Conservation (phyloP, 2,113 vertebrate species). For the Regulus satrapa region DNA sequence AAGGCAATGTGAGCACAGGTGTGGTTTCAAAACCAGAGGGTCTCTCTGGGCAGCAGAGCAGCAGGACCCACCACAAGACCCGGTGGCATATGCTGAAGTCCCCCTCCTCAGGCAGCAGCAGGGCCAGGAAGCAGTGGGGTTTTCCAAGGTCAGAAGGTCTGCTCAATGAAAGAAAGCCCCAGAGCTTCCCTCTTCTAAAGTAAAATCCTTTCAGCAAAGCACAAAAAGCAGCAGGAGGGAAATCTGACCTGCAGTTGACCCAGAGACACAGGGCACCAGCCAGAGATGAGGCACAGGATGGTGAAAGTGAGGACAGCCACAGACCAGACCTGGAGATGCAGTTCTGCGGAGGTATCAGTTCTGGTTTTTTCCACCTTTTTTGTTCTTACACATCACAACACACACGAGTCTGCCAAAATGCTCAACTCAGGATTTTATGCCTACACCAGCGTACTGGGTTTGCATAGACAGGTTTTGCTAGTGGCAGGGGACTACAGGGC, state of each 20-base stretch:
- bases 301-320: not conserved
- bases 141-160: not conserved
- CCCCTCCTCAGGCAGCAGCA: not conserved
- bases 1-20: accelerated
- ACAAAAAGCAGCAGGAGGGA: not conserved
- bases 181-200: not conserved
- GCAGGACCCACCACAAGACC: not conserved
- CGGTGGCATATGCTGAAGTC: accelerated
- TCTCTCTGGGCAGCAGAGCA: not conserved
- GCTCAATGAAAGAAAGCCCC: not conserved
- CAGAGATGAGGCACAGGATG: accelerated
- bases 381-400: not conserved
- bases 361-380: not conserved
- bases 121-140: not conserved
- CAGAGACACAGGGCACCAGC: not conserved
- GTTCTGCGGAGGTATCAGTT: not conserved
- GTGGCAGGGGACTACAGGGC: not conserved
- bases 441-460: not conserved
- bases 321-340: not conserved
- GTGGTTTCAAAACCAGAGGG: not conserved
- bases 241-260: accelerated
- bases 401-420: not conserved
- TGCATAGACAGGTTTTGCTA: not conserved
- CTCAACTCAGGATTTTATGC: not conserved
- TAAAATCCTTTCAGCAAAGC: not conserved